phyloP scores from a whole-genome alignment of 1,140 invertebrate genomes.

The Rhizoglyphus robini region DNA sequence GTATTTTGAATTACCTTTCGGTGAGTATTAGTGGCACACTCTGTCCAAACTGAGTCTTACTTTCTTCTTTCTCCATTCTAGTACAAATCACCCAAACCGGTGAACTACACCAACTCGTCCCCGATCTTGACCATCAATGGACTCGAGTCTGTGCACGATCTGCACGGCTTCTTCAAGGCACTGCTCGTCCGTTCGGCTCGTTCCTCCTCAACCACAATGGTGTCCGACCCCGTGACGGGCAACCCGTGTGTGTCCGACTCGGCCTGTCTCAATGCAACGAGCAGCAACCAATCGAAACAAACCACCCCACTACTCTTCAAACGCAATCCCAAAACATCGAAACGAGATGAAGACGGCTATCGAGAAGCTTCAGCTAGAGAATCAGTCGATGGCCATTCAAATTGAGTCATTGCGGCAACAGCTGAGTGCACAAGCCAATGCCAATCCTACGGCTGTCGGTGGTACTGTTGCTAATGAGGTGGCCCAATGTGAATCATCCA shows the following conservation, averaged over 20 bases:
- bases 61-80: background rate
- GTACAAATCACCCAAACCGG: background rate
- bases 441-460: too few relatives aligned
- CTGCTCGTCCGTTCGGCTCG: background rate
- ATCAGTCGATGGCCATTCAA: too few relatives aligned
- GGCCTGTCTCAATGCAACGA: background rate
- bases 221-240: background rate
- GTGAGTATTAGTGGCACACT: background rate
- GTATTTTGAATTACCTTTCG: background rate
- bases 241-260: too few relatives aligned
- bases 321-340: background rate
- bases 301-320: background rate
- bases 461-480: too few relatives aligned
- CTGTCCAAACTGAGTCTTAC: background rate
- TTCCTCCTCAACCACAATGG: background rate
- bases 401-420: too few relatives aligned
- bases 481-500: too few relatives aligned
- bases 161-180: background rate
- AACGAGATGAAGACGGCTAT: background rate
- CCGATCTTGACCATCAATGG: background rate
- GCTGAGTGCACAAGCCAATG: too few relatives aligned
- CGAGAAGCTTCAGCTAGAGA: too few relatives aligned
- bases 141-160: background rate
- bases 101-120: background rate
- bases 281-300: background rate